Percentiles rank a stretch among this genome's conserved stretches.
Conservation (phyloP, 2,797 vertebrate species). For the Eutrigla gurnardus region DNA sequence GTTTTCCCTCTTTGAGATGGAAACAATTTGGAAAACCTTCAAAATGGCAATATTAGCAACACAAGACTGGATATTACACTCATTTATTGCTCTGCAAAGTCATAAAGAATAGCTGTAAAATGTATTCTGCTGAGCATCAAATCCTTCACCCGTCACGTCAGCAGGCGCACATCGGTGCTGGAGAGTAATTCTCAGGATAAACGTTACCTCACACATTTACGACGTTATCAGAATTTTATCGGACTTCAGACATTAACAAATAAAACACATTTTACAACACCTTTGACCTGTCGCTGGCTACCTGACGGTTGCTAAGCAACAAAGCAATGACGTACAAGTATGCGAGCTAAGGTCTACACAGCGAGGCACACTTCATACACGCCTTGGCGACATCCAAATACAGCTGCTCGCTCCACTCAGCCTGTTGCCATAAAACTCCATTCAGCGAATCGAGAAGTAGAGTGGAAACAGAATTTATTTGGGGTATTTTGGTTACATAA, state of each 20-base stretch:
- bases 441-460: slow-evolving; percentile 36
- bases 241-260: slow-evolving; percentile 24
- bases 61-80: neutral
- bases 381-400: slow-evolving; percentile 49
- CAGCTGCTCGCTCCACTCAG: slow-evolving; percentile 56
- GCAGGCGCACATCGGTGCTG: neutral
- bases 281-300: slow-evolving; percentile 22
- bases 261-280: slow-evolving; percentile 20
- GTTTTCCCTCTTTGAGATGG: neutral
- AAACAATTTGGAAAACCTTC: neutral
- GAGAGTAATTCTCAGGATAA: slow-evolving; percentile 5
- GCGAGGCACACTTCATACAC: slow-evolving; percentile 3
- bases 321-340: slow-evolving; percentile 17
- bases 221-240: slow-evolving; percentile 35
- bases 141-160: neutral
- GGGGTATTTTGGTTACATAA: slow-evolving; percentile 25
- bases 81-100: neutral
- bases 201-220: slow-evolving; percentile 32
- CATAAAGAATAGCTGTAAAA: neutral
- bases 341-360: neutral
- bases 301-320: slow-evolving; percentile 36
- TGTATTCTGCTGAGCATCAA: neutral
- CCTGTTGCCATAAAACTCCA: slow-evolving; percentile 38
- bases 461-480: slow-evolving; percentile 37
- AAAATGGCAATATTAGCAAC: neutral